Evolutionary conservation across 2,888 invertebrate species (phyloP).

Genomic region (Heteromurus nitidus): DNA sequence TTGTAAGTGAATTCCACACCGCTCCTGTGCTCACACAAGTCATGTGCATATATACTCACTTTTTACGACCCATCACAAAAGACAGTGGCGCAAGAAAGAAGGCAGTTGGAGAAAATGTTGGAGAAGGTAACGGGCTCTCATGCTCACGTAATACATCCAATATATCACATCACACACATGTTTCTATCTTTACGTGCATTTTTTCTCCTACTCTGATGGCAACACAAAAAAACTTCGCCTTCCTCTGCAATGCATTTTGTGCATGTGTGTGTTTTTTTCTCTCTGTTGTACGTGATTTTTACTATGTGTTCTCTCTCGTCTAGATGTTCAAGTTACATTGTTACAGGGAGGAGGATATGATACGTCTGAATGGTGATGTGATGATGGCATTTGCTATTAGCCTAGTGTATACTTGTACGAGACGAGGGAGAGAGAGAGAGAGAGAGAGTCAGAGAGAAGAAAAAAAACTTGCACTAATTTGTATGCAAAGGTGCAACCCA

Average conservation of each 20-base stretch:
- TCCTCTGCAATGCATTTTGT: too few species aligned
- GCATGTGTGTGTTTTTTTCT: constrained; percentile 38
- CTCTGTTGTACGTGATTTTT: constrained; percentile 34
- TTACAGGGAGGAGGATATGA: constrained; percentile 3
- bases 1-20: too few species aligned
- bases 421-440: neutral
- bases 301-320: neutral
- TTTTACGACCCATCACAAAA: too few species aligned
- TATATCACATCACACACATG: constrained; percentile 5
- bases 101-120: constrained; percentile 38
- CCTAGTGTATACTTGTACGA: constrained; percentile 9
- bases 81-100: too few species aligned
- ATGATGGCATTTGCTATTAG: neutral
- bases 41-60: too few species aligned
- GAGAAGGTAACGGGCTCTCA: constrained; percentile 43
- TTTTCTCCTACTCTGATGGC: neutral
- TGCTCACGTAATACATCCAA: constrained; percentile 29
- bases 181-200: constrained; percentile 28
- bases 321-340: neutral
- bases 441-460: too few species aligned
- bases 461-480: constrained; percentile 58
- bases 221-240: neutral
- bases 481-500: constrained; percentile 71
- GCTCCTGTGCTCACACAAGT: too few species aligned
- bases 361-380: neutral